A percentile compares a stretch with the other conserved stretches of the same genome.
phyloP scores from a whole-genome alignment of 2,797 vertebrate species.

The Decapterus maruadsi region DNA sequence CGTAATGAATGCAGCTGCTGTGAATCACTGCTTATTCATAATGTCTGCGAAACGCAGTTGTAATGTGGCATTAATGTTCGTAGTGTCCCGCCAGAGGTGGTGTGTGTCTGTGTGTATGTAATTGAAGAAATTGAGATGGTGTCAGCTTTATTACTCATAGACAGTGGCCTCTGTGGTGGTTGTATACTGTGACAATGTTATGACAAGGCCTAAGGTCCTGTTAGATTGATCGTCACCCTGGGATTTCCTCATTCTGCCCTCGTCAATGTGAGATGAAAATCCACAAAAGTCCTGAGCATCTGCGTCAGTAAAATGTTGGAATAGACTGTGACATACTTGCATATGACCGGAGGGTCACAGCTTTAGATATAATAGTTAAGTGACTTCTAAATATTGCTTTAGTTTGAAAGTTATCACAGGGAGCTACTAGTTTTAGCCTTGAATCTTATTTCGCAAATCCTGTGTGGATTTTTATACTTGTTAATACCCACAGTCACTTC shows the following conservation, averaged over 20 bases:
- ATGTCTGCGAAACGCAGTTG: slow-evolving; percentile 71
- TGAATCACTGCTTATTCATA: slow-evolving; percentile 80
- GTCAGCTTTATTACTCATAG: slow-evolving; percentile 64
- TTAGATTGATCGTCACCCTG: slow-evolving; percentile 68
- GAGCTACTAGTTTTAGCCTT: slow-evolving; percentile 3
- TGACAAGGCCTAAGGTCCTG: slow-evolving; percentile 72
- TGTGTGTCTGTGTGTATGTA: slow-evolving; percentile 56
- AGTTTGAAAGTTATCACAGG: background rate
- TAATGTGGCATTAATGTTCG: slow-evolving; percentile 76
- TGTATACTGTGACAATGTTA: slow-evolving; percentile 70
- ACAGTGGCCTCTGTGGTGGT: slow-evolving; percentile 54
- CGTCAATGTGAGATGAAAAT: slow-evolving; percentile 35
- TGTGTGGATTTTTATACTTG: slow-evolving; percentile 22
- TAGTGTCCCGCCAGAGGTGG: slow-evolving; percentile 68
- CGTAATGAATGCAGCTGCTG: slow-evolving; percentile 85
- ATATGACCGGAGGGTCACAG: slow-evolving; percentile 1
- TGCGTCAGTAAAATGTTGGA: slow-evolving; percentile 32
- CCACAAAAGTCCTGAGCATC: slow-evolving; percentile 33
- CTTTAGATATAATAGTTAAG: slow-evolving; percentile 4
- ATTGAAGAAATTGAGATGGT: slow-evolving; percentile 62
- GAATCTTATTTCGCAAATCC: background rate
- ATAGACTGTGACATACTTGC: slow-evolving; percentile 16
- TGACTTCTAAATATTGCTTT: background rate
- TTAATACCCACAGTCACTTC: slow-evolving; percentile 39
- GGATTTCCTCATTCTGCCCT: slow-evolving; percentile 62